A percentile compares a stretch with the other conserved stretches of the same genome.
phyloP scores from a whole-genome alignment of 2,888 invertebrate species.

The Drosophila maculinotata region DNA sequence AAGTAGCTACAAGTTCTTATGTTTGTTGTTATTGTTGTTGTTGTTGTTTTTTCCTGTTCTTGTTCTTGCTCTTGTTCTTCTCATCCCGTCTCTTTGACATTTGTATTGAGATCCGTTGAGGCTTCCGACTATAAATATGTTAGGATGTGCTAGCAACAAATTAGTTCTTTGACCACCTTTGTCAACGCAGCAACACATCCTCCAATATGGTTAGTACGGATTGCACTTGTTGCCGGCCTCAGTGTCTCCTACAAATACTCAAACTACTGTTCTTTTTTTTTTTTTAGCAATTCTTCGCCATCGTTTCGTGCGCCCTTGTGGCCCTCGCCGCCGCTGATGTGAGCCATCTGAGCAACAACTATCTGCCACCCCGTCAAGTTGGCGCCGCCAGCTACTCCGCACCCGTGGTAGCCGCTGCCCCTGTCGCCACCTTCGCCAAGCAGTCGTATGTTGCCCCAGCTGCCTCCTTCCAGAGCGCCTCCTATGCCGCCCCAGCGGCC shows the following conservation, averaged over 20 bases:
- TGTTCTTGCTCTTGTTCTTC: too few relatives aligned
- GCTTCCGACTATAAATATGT: conserved; percentile 67
- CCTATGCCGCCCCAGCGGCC: conserved; percentile 40
- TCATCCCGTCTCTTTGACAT: conserved; percentile 71
- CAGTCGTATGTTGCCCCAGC: conserved; percentile 39
- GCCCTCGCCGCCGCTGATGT: conserved; percentile 69
- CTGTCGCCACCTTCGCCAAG: conserved; percentile 36
- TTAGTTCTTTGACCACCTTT: conserved; percentile 63
- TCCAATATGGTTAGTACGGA: conserved; percentile 63
- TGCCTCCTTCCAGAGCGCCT: conserved; percentile 31
- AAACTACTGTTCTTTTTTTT: neutral
- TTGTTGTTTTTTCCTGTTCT: conserved; percentile 1
- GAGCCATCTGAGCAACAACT: conserved; percentile 62
- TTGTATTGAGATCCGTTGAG: conserved; percentile 23
- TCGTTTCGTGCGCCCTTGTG: conserved; percentile 64
- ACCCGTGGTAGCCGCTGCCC: conserved; percentile 26
- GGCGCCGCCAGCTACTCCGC: conserved; percentile 32
- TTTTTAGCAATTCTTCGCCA: conserved; percentile 58
- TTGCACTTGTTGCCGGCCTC: too few relatives aligned
- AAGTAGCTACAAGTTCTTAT: conserved; percentile 40
- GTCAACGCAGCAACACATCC: conserved; percentile 47
- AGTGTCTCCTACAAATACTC: neutral
- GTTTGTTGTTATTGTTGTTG: conserved; percentile 22
- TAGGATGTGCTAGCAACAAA: conserved; percentile 31
- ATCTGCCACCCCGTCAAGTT: conserved; percentile 56